Conservation (phyloP, 2,113 vertebrate genomes). For the Baryphthengus martii region DNA sequence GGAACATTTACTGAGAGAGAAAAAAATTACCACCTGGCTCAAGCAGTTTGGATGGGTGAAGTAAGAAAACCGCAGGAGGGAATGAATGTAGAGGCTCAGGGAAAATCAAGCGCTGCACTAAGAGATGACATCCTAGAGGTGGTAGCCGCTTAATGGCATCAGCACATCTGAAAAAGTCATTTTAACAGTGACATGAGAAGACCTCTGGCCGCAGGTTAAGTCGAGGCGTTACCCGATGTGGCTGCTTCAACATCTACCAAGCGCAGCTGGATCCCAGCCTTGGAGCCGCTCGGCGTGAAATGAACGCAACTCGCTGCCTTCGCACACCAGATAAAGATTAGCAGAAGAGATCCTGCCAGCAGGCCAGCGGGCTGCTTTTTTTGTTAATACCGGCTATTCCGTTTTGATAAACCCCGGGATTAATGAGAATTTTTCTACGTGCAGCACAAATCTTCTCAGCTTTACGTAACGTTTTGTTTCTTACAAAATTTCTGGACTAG, state of each 20-base stretch:
- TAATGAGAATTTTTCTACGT: neutral
- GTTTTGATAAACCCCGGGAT: neutral
- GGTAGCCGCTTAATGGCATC: neutral
- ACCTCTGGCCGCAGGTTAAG: neutral
- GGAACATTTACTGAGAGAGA: neutral
- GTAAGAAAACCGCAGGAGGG: neutral
- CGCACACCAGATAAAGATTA: neutral
- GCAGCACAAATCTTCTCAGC: conserved; percentile 17
- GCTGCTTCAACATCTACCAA: neutral
- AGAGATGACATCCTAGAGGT: neutral
- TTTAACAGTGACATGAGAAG: no score
- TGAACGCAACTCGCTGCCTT: neutral
- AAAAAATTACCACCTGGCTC: neutral
- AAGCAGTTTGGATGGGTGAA: neutral
- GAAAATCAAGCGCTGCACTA: neutral
- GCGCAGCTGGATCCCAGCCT: neutral
- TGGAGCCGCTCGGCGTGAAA: neutral
- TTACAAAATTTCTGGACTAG: neutral
- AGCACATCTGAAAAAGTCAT: neutral
- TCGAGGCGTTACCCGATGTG: neutral
- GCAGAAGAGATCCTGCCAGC: neutral
- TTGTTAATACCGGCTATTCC: neutral
- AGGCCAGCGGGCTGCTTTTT: neutral
- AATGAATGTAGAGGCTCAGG: neutral
- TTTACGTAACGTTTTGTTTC: neutral